Percentiles rank a stretch among this genome's conserved stretches.
Evolutionary conservation across 2,797 vertebrate genomes (phyloP).

Genomic region (Acropternis orthonyx): DNA sequence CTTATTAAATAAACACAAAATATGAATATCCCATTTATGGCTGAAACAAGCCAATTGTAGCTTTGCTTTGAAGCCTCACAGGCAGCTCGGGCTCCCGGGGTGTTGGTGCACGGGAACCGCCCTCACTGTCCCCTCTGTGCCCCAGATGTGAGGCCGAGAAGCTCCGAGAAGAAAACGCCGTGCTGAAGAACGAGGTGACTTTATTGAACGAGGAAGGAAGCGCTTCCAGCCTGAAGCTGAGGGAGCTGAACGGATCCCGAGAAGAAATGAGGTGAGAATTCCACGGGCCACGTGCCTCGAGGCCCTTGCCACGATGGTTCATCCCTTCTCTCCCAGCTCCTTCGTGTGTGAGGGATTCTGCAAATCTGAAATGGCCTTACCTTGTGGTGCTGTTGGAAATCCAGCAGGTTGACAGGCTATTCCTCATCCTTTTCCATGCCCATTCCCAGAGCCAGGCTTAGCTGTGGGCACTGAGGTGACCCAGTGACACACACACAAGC

Average conservation of each 20-base stretch:
- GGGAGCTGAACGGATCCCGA: slow-evolving; percentile 79
- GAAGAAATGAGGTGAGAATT: slow-evolving; percentile 86
- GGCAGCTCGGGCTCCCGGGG: not conserved
- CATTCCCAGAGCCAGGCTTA: not conserved
- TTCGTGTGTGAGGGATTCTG: accelerated
- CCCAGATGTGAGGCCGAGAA: slow-evolving; percentile 83
- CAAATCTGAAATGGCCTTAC: accelerated
- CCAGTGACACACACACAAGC: not conserved
- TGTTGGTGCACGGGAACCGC: accelerated
- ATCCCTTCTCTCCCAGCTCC: not conserved
- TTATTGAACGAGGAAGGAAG: slow-evolving; percentile 81
- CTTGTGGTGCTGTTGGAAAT: not conserved
- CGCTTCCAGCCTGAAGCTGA: slow-evolving; percentile 67
- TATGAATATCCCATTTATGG: accelerated
- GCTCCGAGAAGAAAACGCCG: slow-evolving; percentile 84
- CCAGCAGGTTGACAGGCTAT: not conserved
- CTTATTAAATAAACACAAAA: not conserved
- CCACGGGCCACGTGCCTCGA: not conserved
- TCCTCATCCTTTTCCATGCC: not conserved
- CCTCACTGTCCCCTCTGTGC: not conserved
- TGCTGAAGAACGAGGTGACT: slow-evolving; percentile 81
- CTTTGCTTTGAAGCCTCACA: not conserved
- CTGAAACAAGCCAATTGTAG: not conserved
- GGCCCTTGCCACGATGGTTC: accelerated
- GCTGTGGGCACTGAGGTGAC: not conserved